Evolutionary conservation across 2,888 invertebrate species (phyloP).

Genomic region (Asteroscopus sphinx): DNA sequence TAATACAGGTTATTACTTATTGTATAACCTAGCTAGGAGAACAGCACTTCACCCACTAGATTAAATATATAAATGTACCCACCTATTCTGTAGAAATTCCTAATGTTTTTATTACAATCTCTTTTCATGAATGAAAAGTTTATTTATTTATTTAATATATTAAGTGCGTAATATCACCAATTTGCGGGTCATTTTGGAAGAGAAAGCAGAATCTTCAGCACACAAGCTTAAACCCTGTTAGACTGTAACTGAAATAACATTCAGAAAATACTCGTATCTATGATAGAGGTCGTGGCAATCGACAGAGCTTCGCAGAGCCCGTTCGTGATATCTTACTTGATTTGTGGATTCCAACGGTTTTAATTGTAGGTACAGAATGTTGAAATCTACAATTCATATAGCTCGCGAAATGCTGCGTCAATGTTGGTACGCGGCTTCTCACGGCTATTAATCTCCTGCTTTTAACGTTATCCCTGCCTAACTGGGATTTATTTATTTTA

Average conservation of each 20-base stretch:
- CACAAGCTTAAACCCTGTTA: constrained; percentile 22
- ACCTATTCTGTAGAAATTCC: no score
- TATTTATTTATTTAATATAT: neutral
- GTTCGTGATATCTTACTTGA: constrained; percentile 70
- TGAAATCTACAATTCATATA: constrained; percentile 56
- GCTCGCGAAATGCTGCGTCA: constrained; percentile 36
- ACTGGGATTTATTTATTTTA: constrained; percentile 35
- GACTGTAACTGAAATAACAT: constrained; percentile 33
- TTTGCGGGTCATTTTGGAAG: neutral
- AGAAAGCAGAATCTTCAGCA: constrained; percentile 16
- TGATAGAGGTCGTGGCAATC: constrained; percentile 25
- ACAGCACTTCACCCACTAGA: no score
- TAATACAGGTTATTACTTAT: no score
- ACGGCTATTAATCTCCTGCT: constrained; percentile 38
- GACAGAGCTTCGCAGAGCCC: constrained; percentile 41
- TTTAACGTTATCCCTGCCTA: constrained; percentile 28
- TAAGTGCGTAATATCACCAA: neutral
- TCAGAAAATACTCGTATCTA: constrained; percentile 13
- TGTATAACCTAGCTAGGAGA: no score
- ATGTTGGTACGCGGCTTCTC: constrained; percentile 25
- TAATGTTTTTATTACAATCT: no score
- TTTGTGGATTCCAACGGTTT: constrained; percentile 68
- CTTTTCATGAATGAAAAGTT: no score
- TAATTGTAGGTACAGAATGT: constrained; percentile 63
- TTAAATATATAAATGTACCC: no score